Base-by-base conservation (phyloP, 2,113 vertebrate genomes). In the Festucalex cinctus region DNA sequence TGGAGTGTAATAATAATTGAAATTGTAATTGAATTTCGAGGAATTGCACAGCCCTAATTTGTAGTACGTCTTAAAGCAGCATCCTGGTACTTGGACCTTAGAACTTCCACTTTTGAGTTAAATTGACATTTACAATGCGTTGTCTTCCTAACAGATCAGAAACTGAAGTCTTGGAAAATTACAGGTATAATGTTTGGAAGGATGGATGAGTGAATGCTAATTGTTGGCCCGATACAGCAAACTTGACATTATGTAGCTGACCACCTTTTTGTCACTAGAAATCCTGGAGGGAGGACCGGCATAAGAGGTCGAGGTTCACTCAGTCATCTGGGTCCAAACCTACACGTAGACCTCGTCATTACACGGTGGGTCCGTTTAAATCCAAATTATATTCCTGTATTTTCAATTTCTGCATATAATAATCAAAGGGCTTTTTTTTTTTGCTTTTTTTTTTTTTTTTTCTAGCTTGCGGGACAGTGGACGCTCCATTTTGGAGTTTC, bases 251-350 rank as follows among this genome's bases (percentile, higher is more conserved):
- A 37, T 56, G 37, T 43, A 43, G 73, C 26, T 19, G 49, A 17
- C 68, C 41, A 22, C 66, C 46, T 36, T 19, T n/a, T 69, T 70
- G 54, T 77, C 28, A 46, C 69, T 69, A 99, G 97, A 86, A 98
- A 99, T 82, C 96, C 96, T 60, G 89, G 77, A 87, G 97, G 96
- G 63, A 93, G 96, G 79, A 98, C 96, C 0, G 97, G 97, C 0
- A 85, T 98, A 67, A 83, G 57, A 1, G 97, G 96, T 61, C 91
- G 86, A 0, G 97, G 96, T 9, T 88, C 83, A 64, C 92, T 98
- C 46, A 75, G 81, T 61, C 81, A 61, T 73, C 93, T 96, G 0
- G 96, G 97, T 9, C 93, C 94, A 70, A 98, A 98, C 80, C 87
- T 89, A 19, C 90, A 88, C 0, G 64, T 94, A 46, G 93, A 97